Percentiles rank a stretch among this genome's conserved stretches.
phyloP scores from a whole-genome alignment of 2,797 vertebrate species.

The Pitangus sulphuratus region DNA sequence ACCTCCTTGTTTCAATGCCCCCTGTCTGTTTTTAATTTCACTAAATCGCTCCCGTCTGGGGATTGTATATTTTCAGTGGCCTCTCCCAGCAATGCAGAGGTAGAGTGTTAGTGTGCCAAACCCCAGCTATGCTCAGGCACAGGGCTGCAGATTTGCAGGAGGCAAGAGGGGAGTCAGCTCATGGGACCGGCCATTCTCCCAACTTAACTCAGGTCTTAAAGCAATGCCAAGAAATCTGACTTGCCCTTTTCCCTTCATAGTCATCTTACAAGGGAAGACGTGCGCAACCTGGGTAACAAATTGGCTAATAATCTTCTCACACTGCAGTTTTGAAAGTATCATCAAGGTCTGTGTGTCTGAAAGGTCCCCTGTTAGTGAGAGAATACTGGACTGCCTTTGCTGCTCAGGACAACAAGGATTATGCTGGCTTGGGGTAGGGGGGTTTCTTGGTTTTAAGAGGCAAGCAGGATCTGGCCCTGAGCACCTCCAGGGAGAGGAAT shows the following conservation, averaged over 20 bases:
- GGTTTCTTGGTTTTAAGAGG: background rate
- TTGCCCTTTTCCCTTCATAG: background rate
- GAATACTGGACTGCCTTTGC: background rate
- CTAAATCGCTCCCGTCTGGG: constrained; percentile 82
- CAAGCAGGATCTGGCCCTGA: background rate
- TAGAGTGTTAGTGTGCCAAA: constrained; percentile 63
- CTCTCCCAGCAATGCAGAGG: constrained; percentile 73
- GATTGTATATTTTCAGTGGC: constrained; percentile 82
- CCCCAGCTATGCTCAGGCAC: constrained; percentile 44
- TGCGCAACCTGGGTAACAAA: background rate
- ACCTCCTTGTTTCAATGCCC: constrained; percentile 73
- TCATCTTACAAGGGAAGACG: background rate
- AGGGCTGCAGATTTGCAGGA: constrained; percentile 25
- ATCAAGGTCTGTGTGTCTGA: background rate
- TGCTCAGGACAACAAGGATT: background rate
- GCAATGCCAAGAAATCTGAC: background rate
- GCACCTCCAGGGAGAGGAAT: background rate
- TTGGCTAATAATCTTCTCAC: background rate
- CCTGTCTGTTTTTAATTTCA: constrained; percentile 81
- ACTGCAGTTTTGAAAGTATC: background rate
- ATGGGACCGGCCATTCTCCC: background rate
- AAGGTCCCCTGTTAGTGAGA: fast-evolving
- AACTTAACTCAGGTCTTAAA: background rate
- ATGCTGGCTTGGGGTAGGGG: background rate
- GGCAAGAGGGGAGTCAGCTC: background rate